Evolutionary conservation across 2,113 vertebrate genomes (phyloP), one percentile per base, ranked within the genome.

Genomic region (Ciconia maguari): DNA sequence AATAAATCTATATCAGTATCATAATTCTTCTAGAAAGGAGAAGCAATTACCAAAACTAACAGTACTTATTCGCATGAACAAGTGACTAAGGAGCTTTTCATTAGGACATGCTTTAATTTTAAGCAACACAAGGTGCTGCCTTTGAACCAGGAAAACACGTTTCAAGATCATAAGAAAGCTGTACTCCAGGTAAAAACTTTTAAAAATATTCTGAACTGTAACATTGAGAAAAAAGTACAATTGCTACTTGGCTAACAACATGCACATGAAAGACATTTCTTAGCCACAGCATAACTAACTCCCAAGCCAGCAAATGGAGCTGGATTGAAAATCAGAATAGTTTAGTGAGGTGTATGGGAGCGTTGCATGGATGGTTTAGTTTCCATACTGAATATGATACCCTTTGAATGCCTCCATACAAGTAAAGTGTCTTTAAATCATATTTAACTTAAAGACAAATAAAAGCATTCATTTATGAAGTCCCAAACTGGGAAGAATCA

Each of bases 1-100:
- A 97, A 98, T 98, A 98, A 98, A 97, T 98, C 94, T 88, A 94
- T 98, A 98, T 98, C 97, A 97, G 95, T 95, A 98, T 97, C 96
- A 93, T 96, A 90, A 90, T 97, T 96, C 93, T 92, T 96, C 51
- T 48, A 74, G 76, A 54, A 65, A 93, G 32, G 61, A 90, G 60
- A 93, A 92, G 42, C 68, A 90, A 88, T 91, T 94, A 93, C 76
- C 52, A 83, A 74, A 96, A 94, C 95, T 93, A 81, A 89, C 57
- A 90, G 75, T 42, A 36, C 34, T 91, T 93, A 36, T 34, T 92
- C 52, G 32, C 95, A 38, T 74, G 83, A 93, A 34, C 79, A 82
- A 96, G 69, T 81, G 79, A 81, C 87, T 87, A 76, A 97, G 68
- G 64, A 88, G 90, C 27, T 94, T 96, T 86, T 91, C 27, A 38